Conservation (phyloP, 2,797 vertebrate species). For the Helicolenus hilgendorfi region DNA sequence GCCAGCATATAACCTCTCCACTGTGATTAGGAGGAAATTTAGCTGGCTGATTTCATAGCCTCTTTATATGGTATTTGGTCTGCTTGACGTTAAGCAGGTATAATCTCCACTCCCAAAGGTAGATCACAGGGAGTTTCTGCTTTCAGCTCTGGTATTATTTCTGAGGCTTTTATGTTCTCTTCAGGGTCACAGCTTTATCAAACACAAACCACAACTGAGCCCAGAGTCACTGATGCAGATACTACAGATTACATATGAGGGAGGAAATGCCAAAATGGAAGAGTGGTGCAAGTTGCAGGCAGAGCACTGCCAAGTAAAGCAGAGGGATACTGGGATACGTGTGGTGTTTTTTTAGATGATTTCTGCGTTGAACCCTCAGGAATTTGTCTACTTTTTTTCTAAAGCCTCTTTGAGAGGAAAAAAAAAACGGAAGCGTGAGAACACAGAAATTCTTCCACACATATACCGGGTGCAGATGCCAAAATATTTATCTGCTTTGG, state of each 20-base stretch:
- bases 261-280: slow-evolving; percentile 34
- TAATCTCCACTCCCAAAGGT: slow-evolving; percentile 84
- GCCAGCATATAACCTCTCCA: slow-evolving; percentile 61
- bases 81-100: slow-evolving; percentile 83
- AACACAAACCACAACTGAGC: slow-evolving; percentile 56
- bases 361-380: not conserved
- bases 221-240: slow-evolving; percentile 72
- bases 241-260: slow-evolving; percentile 51
- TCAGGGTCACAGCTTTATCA: slow-evolving; percentile 63
- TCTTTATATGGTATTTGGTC: slow-evolving; percentile 73
- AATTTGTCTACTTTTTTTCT: slow-evolving; percentile 19
- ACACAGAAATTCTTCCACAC: slow-evolving; percentile 26
- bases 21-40: slow-evolving; percentile 61
- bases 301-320: slow-evolving; percentile 14
- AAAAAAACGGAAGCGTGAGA: not conserved
- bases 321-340: not conserved
- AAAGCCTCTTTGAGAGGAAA: slow-evolving; percentile 15
- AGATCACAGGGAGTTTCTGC: slow-evolving; percentile 77
- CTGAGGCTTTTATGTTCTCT: slow-evolving; percentile 68
- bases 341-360: not conserved
- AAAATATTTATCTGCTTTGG: slow-evolving; percentile 44
- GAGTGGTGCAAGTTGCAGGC: slow-evolving; percentile 1
- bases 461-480: slow-evolving; percentile 9
- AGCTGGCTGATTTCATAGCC: slow-evolving; percentile 73
- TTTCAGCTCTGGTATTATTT: slow-evolving; percentile 74